phyloP scores from a whole-genome alignment of 2,888 invertebrate genomes.

The Serrognathus titanus region DNA sequence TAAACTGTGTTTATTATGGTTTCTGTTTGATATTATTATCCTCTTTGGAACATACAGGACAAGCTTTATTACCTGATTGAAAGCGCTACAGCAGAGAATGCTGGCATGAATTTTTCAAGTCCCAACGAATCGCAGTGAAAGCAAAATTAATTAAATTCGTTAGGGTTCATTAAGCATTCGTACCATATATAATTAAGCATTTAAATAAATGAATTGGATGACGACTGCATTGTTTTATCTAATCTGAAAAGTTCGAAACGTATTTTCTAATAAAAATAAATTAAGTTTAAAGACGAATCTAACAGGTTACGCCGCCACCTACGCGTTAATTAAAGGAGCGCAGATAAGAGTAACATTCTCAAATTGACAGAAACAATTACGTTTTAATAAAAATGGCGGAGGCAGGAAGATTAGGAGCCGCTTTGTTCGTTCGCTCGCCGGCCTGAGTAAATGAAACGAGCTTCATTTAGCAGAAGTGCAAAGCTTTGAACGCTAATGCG shows the following conservation, averaged over 20 bases:
- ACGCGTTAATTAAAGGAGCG: not conserved
- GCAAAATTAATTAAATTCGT: not conserved
- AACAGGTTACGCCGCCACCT: not conserved
- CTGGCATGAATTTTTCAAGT: too few species aligned
- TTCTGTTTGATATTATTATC: too few species aligned
- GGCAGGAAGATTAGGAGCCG: conserved; percentile 24
- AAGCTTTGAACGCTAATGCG: conserved; percentile 45
- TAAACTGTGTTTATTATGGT: too few species aligned
- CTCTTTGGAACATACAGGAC: too few species aligned
- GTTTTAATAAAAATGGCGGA: conserved; percentile 11
- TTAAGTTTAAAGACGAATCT: not conserved
- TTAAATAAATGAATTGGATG: not conserved
- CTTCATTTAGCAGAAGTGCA: conserved; percentile 35
- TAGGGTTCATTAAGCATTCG: not conserved
- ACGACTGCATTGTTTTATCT: not conserved
- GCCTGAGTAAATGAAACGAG: conserved; percentile 37
- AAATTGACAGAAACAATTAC: conserved; percentile 13
- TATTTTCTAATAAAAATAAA: not conserved
- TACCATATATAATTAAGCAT: not conserved
- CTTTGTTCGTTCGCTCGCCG: conserved; percentile 24
- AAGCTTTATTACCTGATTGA: too few species aligned
- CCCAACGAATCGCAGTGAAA: too few species aligned
- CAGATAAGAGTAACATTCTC: conserved; percentile 1
- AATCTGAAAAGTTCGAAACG: not conserved
- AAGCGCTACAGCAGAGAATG: too few species aligned